phyloP scores from a whole-genome alignment of 2,113 vertebrate genomes.

The Pygoscelis adeliae region DNA sequence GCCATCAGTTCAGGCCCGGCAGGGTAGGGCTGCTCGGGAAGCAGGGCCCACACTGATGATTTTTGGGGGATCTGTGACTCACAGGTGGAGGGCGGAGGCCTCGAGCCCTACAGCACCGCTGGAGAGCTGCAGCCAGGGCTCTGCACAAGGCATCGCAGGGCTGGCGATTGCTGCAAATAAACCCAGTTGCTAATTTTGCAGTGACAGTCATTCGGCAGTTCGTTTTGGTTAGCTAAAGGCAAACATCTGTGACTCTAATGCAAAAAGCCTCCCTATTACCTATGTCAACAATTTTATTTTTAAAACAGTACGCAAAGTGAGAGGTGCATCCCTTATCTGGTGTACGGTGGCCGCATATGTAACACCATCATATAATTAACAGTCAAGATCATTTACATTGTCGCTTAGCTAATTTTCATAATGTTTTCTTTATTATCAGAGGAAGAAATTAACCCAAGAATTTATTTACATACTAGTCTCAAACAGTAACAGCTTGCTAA shows the following conservation, averaged over 20 bases:
- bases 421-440: slow-evolving; percentile 99
- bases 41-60: rapidly evolving
- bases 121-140: not conserved
- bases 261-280: slow-evolving; percentile 44
- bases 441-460: slow-evolving; percentile 99
- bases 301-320: slow-evolving; percentile 53
- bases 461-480: slow-evolving; percentile 99
- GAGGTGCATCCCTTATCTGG: slow-evolving; percentile 68
- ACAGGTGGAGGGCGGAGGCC: rapidly evolving
- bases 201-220: not conserved
- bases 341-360: slow-evolving; percentile 76
- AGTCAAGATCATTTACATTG: slow-evolving; percentile 97
- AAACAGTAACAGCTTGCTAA: slow-evolving; percentile 99
- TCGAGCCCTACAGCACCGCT: rapidly evolving
- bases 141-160: rapidly evolving
- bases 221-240: slow-evolving; percentile 8
- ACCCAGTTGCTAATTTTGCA: not conserved
- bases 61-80: rapidly evolving
- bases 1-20: too few relatives aligned
- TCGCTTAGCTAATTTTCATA: slow-evolving; percentile 99
- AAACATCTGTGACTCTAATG: slow-evolving; percentile 31
- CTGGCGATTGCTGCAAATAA: rapidly evolving
- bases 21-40: not conserved
- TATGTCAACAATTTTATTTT: slow-evolving; percentile 78
- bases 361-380: slow-evolving; percentile 88